Conservation (phyloP, 2,113 vertebrate genomes). For the Aythya baeri region DNA sequence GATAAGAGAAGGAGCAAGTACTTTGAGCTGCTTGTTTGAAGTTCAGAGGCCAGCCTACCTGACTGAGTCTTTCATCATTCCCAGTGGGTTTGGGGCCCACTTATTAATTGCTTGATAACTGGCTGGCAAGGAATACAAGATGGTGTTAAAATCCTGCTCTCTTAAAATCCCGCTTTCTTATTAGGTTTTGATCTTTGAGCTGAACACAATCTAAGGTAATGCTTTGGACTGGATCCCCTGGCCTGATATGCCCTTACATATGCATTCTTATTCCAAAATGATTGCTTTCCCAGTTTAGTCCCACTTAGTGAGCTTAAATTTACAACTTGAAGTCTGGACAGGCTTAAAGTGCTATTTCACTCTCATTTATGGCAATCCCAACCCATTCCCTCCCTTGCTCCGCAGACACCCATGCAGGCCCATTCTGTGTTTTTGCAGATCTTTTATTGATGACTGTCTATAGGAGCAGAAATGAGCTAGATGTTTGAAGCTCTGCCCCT, state of each 20-base stretch:
- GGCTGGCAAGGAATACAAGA: not conserved
- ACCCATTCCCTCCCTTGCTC: not conserved
- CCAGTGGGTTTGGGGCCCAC: not conserved
- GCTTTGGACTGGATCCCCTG: not conserved
- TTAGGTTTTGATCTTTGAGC: not conserved
- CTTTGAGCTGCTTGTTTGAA: not conserved
- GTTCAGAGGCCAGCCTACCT: not conserved
- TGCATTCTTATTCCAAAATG: not conserved
- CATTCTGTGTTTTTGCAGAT: not conserved
- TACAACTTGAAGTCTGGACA: not conserved
- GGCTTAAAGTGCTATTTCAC: not conserved
- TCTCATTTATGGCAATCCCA: not conserved
- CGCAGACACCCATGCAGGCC: not conserved
- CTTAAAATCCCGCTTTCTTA: not conserved
- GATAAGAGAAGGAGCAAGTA: not conserved
- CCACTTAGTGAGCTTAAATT: not conserved
- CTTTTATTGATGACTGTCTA: accelerated
- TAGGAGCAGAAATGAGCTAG: not conserved
- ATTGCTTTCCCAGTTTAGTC: not conserved
- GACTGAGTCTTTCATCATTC: not conserved
- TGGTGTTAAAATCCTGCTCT: not conserved
- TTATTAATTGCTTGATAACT: not conserved
- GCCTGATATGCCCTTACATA: not conserved
- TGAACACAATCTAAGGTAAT: not conserved
- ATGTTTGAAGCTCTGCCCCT: not conserved